Conservation (phyloP, 2,113 vertebrate genomes). For the Raja brachyura region DNA sequence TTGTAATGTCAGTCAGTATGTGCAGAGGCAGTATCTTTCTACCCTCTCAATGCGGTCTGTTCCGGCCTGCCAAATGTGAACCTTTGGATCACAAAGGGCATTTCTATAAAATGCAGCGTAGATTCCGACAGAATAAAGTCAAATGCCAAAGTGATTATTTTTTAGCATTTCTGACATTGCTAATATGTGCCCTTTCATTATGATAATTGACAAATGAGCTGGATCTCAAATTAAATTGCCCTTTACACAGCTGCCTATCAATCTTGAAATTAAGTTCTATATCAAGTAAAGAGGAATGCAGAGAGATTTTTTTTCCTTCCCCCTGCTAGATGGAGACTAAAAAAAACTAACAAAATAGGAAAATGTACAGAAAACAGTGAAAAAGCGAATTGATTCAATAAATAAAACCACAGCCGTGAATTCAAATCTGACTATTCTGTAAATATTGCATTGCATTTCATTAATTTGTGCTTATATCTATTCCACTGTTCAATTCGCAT, state of each 20-base stretch:
- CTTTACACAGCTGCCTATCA: conserved; percentile 34
- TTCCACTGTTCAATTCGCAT: background rate
- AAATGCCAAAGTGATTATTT: conserved; percentile 38
- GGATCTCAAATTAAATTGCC: conserved; percentile 36
- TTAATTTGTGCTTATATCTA: background rate
- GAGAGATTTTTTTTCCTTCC: background rate
- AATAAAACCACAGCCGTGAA: background rate
- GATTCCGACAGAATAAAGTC: conserved; percentile 29
- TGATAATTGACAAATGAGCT: conserved; percentile 36
- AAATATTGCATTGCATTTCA: background rate
- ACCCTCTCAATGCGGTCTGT: background rate
- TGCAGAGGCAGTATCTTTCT: background rate
- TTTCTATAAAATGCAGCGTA: background rate
- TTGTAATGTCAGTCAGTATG: background rate
- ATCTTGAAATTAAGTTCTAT: conserved; percentile 33
- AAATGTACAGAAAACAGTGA: background rate
- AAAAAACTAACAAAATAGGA: conserved; percentile 6
- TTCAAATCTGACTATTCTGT: background rate
- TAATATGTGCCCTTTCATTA: conserved; percentile 37
- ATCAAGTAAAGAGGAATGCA: conserved; percentile 7
- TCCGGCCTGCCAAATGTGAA: background rate
- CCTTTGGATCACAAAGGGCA: background rate
- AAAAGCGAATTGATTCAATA: background rate
- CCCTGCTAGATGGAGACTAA: background rate
- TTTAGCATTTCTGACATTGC: conserved; percentile 37